phyloP scores from a whole-genome alignment of 2,113 vertebrate species.

The Macrotus californicus region DNA sequence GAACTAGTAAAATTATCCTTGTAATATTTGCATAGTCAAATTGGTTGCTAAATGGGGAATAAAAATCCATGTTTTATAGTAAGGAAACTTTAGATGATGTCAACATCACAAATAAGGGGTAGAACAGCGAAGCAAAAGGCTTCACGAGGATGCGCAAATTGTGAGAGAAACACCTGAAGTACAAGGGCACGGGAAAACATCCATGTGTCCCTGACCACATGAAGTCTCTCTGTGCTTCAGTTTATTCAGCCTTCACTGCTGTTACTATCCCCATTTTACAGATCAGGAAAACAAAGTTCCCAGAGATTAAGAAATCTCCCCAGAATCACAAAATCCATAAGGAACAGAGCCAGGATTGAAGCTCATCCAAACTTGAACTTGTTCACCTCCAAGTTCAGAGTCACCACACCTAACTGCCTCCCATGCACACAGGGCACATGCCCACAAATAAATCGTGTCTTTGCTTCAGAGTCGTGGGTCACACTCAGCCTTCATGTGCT shows the following conservation, averaged over 20 bases:
- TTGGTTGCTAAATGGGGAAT: background rate
- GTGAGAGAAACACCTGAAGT: background rate
- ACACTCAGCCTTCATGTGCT: background rate
- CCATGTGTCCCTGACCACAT: background rate
- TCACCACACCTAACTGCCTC: background rate
- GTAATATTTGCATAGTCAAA: background rate
- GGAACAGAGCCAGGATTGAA: background rate
- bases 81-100: background rate
- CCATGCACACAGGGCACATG: rapidly evolving
- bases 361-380: background rate
- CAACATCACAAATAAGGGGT: background rate
- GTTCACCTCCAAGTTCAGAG: background rate
- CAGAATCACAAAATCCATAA: background rate
- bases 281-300: background rate
- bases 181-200: background rate
- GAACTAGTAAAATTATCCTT: background rate
- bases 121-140: background rate
- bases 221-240: background rate
- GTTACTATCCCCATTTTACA: background rate
- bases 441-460: background rate
- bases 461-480: background rate
- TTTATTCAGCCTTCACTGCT: background rate
- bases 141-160: background rate
- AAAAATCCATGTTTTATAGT: background rate
- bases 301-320: background rate